Conservation (phyloP, 2,888 invertebrate species). For the Ectemnius lituratus region DNA sequence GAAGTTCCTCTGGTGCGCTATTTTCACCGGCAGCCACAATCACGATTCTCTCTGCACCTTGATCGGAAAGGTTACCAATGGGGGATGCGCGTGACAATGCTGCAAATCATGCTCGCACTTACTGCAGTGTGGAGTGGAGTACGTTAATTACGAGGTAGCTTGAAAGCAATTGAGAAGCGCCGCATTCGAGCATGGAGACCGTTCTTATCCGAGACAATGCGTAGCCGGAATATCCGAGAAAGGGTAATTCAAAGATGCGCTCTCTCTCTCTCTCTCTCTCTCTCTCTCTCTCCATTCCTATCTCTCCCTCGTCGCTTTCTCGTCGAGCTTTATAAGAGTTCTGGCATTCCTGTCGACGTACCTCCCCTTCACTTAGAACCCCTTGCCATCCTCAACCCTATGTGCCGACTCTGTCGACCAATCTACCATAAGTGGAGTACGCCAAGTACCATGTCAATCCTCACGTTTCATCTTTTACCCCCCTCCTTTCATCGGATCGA, state of each 20-base stretch:
- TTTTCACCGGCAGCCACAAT: no score
- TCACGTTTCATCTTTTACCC: no score
- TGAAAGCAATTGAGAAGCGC: background rate
- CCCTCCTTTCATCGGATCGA: no score
- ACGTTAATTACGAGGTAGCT: background rate
- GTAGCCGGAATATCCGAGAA: background rate
- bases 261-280: background rate
- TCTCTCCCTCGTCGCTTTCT: background rate
- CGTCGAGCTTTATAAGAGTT: background rate
- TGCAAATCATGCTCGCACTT: no score
- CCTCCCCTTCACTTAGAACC: background rate
- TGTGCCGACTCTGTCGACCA: background rate
- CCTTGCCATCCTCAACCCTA: background rate
- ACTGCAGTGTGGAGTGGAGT: no score
- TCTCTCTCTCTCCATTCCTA: background rate
- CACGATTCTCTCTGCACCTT: no score
- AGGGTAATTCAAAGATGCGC: slow-evolving; percentile 4
- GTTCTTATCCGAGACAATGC: slow-evolving; percentile 5
- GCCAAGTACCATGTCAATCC: background rate
- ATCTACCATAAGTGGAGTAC: background rate
- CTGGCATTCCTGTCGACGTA: background rate
- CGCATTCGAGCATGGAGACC: background rate
- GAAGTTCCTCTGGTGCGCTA: no score
- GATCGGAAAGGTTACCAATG: no score
- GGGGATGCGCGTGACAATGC: no score